Evolutionary conservation across 2,797 vertebrate species (phyloP).

Genomic region (Phyllotis vaccarum): DNA sequence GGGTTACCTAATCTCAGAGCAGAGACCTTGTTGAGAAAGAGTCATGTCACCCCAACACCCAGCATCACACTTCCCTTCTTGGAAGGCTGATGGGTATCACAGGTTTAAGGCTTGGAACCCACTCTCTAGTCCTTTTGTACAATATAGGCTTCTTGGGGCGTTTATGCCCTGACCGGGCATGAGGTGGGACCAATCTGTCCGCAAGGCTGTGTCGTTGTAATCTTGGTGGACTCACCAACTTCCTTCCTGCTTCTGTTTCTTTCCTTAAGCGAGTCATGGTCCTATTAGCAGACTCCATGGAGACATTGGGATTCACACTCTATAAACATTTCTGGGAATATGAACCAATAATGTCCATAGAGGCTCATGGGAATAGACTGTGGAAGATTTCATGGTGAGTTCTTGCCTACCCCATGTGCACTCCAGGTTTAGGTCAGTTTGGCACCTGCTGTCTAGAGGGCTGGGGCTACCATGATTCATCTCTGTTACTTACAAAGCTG

Average conservation of each 20-base stretch:
- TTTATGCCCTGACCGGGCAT: background rate
- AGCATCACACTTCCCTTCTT: background rate
- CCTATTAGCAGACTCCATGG: background rate
- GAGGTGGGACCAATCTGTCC: background rate
- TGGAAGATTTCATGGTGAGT: background rate
- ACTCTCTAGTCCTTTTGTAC: background rate
- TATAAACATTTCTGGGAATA: slow-evolving; percentile 46
- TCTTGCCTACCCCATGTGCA: too few species aligned
- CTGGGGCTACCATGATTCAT: slow-evolving; percentile 1
- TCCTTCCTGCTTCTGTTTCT: background rate
- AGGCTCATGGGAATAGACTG: background rate
- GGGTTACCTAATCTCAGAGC: background rate
- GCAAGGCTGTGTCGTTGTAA: background rate
- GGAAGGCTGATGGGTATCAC: background rate
- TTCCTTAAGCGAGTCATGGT: slow-evolving; percentile 8
- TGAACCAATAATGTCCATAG: background rate
- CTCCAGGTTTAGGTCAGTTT: slow-evolving; percentile 53
- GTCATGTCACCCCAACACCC: background rate
- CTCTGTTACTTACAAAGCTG: background rate
- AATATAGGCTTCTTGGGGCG: background rate
- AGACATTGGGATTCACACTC: slow-evolving; percentile 14
- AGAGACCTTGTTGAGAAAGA: background rate
- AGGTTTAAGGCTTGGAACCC: background rate
- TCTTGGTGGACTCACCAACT: background rate
- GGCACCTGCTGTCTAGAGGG: slow-evolving; percentile 12